Base-by-base conservation (phyloP, 2,888 invertebrate species). In the Caenorhabditis wallacei region DNA sequence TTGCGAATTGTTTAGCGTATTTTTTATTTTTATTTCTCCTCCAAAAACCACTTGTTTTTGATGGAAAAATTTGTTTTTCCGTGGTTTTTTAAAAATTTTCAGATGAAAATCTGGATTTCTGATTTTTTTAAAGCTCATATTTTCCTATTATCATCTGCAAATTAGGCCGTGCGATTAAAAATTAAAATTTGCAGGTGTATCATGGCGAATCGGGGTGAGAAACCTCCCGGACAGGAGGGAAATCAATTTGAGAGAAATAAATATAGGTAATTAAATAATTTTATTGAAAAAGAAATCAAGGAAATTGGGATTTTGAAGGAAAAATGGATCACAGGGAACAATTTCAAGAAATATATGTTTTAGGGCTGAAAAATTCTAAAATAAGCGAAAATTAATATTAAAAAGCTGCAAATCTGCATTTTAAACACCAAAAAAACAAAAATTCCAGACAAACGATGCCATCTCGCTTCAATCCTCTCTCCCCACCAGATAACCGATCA, bases 371-470 rank as follows among this genome's bases (percentile, higher is more conserved):
- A n/a, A n/a, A n/a, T n/a, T n/a, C n/a, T n/a, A n/a, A n/a, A n/a
- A n/a, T n/a, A n/a, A n/a, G n/a, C n/a, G n/a, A n/a, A n/a, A n/a
- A n/a, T n/a, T n/a, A n/a, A n/a, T n/a, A n/a, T n/a, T n/a, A n/a
- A n/a, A n/a, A n/a, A n/a, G n/a, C n/a, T n/a, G n/a, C n/a, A n/a
- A n/a, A n/a, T n/a, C n/a, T n/a, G n/a, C n/a, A n/a, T n/a, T n/a
- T n/a, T n/a, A n/a, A n/a, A n/a, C n/a, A n/a, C n/a, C n/a, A n/a
- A n/a, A n/a, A n/a, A n/a, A n/a, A n/a, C n/a, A n/a, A n/a, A n/a
- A n/a, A n/a, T 61, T 75, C 4, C 66, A 75, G 75, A 54, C 76
- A 76, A 61, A 76, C 76, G 0, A 68, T 76, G 68, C 76, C 76
- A 4, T 51, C 75, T 1, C 75, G 75, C n/a, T 75, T 56, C 59